phyloP scores from a whole-genome alignment of 2,113 vertebrate genomes.

The Garra rufa region DNA sequence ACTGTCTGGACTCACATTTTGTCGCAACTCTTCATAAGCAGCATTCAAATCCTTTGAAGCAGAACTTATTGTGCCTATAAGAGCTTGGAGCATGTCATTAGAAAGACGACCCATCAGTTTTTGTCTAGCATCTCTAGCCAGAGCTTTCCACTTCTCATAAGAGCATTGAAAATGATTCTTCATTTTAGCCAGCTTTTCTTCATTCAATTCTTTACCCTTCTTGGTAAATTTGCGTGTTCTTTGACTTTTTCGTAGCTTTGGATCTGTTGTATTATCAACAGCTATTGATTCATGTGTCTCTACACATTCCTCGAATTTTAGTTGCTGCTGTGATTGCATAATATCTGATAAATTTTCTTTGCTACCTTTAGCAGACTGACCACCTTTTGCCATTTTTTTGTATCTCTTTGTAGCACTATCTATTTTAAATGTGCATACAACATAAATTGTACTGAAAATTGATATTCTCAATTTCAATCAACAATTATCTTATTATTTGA shows the following conservation, averaged over 20 bases:
- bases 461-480: not conserved
- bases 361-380: not conserved
- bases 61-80: not conserved
- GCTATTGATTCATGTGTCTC: not conserved
- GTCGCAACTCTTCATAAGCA: not conserved
- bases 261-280: not conserved
- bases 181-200: not conserved
- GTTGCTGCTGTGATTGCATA: not conserved
- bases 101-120: not conserved
- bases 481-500: not conserved
- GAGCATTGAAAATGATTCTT: not conserved
- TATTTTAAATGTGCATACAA: not conserved
- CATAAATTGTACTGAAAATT: not conserved
- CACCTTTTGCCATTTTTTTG: not conserved
- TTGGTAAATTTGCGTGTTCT: not conserved
- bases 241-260: not conserved
- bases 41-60: not conserved
- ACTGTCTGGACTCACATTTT: not conserved
- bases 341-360: not conserved
- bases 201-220: not conserved
- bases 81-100: not conserved
- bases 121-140: not conserved
- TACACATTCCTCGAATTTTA: not conserved
- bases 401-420: not conserved
- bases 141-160: not conserved